Base-by-base conservation (phyloP, 37 sponge, comb jelly and placozoan genomes). In the Geodia barretti region DNA sequence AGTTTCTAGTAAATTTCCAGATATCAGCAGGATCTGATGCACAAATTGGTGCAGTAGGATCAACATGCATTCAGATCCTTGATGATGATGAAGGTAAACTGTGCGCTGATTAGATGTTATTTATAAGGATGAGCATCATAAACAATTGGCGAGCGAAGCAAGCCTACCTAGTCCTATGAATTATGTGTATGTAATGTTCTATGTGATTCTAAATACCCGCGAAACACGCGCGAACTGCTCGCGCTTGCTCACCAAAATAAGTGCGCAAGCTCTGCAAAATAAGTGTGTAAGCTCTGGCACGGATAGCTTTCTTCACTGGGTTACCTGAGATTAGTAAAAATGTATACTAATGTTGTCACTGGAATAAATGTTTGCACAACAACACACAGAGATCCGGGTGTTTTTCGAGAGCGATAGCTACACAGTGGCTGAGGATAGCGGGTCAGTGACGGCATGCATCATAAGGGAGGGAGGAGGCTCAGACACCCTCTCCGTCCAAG, bases 391-490 rank as follows among this genome's bases (percentile, higher is more conserved):
- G 54, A 47, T 47, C 7, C 54, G 54, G 11, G 54, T 47, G 54
- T 47, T 47, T 47, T 47, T 47, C 54, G 54, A 47, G 54, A 47
- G 54, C 14, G 54, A 47, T 17, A 47, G 54, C 54, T n/a, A 40
- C 30, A 43, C 68, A 7, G 79, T 79, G 30, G 24, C 2, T 1
- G 79, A 79, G 59, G 35, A 28, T 42, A 26, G 2, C 28, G 79
- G 69, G 33, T 20, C 21, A 17, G 64, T 68, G 43, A 66, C 0
- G 34, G 36, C 68, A 69, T 79, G 79, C 28, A 47, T 79, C 32
- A 42, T 41, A 33, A 67, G 28, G 20, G 34, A 67, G 35, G 39
- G 69, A 24, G 21, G 0, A 5, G 39, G 59, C 23, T 2, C 38
- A 28, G 8, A 31, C 1, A 4, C 30, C 23, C 20, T 68, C 34